Percentiles rank a stretch among this genome's conserved stretches.
Conservation (phyloP, 2,797 vertebrate genomes). For the Numenius phaeopus region DNA sequence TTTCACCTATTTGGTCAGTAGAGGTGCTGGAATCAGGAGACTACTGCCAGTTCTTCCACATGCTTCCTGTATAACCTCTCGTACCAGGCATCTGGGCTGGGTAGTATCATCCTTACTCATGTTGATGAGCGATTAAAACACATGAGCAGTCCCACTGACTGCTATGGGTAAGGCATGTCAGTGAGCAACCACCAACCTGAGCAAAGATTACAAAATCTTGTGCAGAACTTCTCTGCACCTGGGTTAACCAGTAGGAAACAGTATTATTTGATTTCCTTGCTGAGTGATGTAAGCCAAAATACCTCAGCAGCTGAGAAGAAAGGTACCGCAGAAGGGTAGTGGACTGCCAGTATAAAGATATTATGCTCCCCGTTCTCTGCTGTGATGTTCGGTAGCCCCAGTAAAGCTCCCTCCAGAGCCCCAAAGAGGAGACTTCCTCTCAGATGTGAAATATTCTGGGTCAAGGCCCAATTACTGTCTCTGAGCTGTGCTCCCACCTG, state of each 20-base stretch:
- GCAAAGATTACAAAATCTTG: background rate
- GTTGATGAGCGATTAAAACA: background rate
- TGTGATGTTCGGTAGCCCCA: background rate
- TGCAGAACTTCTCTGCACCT: background rate
- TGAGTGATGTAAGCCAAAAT: background rate
- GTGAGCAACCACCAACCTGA: background rate
- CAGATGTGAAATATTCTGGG: background rate
- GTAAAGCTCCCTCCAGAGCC: background rate
- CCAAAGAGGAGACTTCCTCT: background rate
- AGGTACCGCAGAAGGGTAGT: background rate
- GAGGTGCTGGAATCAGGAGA: background rate
- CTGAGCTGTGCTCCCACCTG: background rate
- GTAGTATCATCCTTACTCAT: background rate
- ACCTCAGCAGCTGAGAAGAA: background rate
- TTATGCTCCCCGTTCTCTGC: background rate
- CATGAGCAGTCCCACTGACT: background rate
- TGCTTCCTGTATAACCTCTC: background rate
- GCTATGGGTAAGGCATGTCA: background rate
- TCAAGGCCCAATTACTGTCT: background rate
- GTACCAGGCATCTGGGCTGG: background rate
- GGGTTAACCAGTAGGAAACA: background rate
- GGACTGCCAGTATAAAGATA: background rate
- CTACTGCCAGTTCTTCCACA: background rate
- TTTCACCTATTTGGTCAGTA: background rate
- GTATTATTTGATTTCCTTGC: background rate